Conservation (phyloP, 2,888 invertebrate species). For the Antheraea assamensis region DNA sequence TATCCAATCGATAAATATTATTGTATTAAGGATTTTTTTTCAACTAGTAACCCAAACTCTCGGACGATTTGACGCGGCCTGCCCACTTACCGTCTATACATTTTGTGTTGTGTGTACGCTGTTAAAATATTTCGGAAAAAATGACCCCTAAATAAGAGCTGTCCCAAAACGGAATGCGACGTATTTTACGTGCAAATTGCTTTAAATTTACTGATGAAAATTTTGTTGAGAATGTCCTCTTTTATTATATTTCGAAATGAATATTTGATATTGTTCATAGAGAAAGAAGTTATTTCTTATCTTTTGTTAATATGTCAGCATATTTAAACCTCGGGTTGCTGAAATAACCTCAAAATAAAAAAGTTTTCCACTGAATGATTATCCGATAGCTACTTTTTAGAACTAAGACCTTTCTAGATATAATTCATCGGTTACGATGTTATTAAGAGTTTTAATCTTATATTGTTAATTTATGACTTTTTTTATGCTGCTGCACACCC, state of each 20-base stretch:
- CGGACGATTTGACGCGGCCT: conserved; percentile 14
- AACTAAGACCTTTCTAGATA: too few species aligned
- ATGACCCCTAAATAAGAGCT: conserved; percentile 21
- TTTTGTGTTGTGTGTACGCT: conserved; percentile 5
- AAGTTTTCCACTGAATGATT: too few species aligned
- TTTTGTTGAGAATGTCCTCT: background rate
- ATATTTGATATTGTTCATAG: background rate
- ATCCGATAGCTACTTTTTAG: too few species aligned
- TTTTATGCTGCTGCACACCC: too few species aligned
- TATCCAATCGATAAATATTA: background rate
- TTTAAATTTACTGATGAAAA: conserved; percentile 9
- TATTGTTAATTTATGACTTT: too few species aligned
- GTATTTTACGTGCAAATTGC: conserved; percentile 16
- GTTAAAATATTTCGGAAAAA: conserved; percentile 20
- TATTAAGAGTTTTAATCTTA: too few species aligned
- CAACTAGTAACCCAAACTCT: background rate
- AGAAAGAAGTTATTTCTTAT: background rate
- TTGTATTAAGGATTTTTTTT: background rate
- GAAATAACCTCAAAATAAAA: too few species aligned
- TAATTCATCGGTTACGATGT: too few species aligned
- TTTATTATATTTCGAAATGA: background rate
- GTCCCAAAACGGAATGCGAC: conserved; percentile 21
- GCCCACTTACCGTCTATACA: conserved; percentile 12
- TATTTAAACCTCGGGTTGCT: too few species aligned
- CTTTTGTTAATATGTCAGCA: too few species aligned